phyloP scores from a whole-genome alignment of 2,113 vertebrate genomes.

The Fulmarus glacialis region DNA sequence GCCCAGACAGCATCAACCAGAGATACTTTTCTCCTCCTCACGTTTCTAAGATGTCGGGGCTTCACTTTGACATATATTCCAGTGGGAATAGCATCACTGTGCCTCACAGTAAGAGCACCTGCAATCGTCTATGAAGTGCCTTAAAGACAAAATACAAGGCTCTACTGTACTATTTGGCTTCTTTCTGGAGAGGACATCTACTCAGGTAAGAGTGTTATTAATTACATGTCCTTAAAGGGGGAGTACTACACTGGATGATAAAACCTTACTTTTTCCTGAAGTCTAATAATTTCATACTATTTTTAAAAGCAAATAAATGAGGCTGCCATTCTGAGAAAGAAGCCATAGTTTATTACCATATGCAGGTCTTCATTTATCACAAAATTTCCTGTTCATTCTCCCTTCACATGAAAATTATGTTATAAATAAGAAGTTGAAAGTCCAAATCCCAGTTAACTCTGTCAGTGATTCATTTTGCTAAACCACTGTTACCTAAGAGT shows the following conservation, averaged over 20 bases:
- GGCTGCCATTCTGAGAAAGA: not conserved
- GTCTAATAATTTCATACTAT: not conserved
- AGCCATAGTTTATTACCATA: not conserved
- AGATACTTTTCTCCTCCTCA: not conserved
- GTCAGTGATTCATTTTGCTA: not conserved
- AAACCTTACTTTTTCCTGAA: not conserved
- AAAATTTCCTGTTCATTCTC: not conserved
- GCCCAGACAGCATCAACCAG: not conserved
- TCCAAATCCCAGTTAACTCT: not conserved
- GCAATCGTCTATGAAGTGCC: not conserved
- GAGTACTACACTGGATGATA: not conserved
- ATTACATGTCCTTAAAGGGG: not conserved
- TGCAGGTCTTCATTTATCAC: not conserved
- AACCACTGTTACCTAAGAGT: not conserved
- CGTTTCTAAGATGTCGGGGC: not conserved
- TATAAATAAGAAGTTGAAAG: not conserved
- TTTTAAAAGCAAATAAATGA: not conserved
- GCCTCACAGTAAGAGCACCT: not conserved
- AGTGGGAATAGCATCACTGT: not conserved
- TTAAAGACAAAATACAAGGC: not conserved
- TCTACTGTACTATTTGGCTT: not conserved
- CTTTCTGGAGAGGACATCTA: not conserved
- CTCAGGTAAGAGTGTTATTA: not conserved
- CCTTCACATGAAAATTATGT: not conserved
- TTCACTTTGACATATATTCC: not conserved